Evolutionary conservation across 2,888 invertebrate genomes (phyloP).

Genomic region (Leptinotarsa tumamoca): DNA sequence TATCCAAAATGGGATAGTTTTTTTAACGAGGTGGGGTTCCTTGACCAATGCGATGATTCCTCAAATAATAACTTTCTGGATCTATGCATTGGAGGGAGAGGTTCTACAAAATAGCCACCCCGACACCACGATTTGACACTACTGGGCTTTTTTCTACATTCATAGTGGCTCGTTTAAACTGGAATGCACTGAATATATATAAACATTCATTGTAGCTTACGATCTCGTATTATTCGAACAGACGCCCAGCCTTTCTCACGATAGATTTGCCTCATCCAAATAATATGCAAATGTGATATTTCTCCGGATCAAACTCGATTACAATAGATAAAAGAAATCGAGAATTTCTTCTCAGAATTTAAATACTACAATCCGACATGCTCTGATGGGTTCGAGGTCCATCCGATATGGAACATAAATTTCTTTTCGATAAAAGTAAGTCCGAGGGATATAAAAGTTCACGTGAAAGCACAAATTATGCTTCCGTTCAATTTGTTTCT

Average conservation of each 20-base stretch:
- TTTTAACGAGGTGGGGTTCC: no score
- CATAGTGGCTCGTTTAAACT: no score
- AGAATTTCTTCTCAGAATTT: conserved; percentile 14
- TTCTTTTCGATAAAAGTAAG: conserved; percentile 12
- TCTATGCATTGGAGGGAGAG: no score
- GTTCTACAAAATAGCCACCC: no score
- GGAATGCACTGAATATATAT: no score
- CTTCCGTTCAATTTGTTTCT: background rate
- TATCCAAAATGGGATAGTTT: no score
- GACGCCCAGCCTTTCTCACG: background rate
- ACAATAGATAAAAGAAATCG: conserved; percentile 27
- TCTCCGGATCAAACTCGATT: conserved; percentile 12
- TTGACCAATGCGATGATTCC: no score
- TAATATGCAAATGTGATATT: conserved; percentile 16
- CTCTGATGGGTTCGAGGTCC: conserved; percentile 8
- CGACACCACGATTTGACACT: no score
- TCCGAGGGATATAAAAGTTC: background rate
- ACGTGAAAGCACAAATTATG: background rate
- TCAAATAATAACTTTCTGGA: no score
- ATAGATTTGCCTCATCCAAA: background rate
- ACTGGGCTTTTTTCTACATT: no score
- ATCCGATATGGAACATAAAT: conserved; percentile 29
- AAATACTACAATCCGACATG: conserved; percentile 17
- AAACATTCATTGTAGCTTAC: no score
- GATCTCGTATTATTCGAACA: no score